phyloP scores from a whole-genome alignment of 2,888 invertebrate genomes.

The Drosophila macrothrix region DNA sequence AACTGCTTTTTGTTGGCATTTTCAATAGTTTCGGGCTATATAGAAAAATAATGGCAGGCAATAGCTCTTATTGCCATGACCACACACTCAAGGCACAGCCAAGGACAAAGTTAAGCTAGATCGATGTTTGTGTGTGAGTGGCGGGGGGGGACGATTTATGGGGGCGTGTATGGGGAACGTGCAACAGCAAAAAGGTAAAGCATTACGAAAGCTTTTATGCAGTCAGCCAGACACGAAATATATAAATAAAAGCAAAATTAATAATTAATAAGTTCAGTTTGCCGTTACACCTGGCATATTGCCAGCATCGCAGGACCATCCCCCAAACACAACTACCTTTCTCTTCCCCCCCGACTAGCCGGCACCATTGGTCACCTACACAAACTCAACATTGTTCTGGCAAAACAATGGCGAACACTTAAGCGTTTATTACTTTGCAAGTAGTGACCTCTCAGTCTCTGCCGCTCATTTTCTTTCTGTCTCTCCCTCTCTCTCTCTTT shows the following conservation, averaged over 20 bases:
- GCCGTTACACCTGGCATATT: slow-evolving; percentile 29
- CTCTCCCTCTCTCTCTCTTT: not conserved
- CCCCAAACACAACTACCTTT: not conserved
- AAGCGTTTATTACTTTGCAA: slow-evolving; percentile 68
- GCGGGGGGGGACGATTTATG: too few species aligned
- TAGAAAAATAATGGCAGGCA: slow-evolving; percentile 37
- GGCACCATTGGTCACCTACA: not conserved
- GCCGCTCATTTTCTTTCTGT: not conserved
- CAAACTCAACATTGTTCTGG: slow-evolving; percentile 24
- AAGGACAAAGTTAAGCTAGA: slow-evolving; percentile 12
- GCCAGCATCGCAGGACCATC: slow-evolving; percentile 26
- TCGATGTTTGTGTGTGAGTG: not conserved
- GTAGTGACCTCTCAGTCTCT: slow-evolving; percentile 13
- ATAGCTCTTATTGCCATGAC: slow-evolving; percentile 53
- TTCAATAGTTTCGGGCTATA: not conserved
- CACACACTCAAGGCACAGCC: slow-evolving; percentile 32
- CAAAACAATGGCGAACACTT: slow-evolving; percentile 61
- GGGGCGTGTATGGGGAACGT: not conserved
- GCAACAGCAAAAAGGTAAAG: slow-evolving; percentile 20
- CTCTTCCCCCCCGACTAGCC: not conserved
- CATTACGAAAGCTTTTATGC: slow-evolving; percentile 48
- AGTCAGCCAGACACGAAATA: slow-evolving; percentile 33
- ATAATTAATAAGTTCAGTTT: slow-evolving; percentile 63
- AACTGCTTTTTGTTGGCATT: not conserved
- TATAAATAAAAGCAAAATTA: slow-evolving; percentile 62